Evolutionary conservation across 1,140 invertebrate species (phyloP).

Genomic region (Aphis craccivora): DNA sequence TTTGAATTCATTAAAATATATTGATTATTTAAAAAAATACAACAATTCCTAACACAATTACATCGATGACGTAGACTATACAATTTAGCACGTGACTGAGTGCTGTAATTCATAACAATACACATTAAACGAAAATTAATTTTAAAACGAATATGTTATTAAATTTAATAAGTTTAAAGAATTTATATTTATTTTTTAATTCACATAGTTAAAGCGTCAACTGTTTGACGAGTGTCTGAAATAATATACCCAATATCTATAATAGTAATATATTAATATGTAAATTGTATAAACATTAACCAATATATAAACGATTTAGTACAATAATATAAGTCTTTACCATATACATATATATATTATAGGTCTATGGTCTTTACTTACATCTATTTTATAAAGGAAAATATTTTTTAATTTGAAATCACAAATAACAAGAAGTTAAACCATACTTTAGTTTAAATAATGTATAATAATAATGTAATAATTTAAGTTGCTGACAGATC

Average conservation of each 20-base stretch:
- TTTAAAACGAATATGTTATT: neutral
- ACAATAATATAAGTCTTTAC: neutral
- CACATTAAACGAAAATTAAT: neutral
- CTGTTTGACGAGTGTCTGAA: neutral
- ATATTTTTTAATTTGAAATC: neutral
- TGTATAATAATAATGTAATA: too few relatives aligned
- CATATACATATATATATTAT: too few relatives aligned
- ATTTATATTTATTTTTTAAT: neutral
- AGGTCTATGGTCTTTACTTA: neutral
- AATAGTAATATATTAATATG: neutral
- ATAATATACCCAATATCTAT: neutral
- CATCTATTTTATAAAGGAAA: neutral
- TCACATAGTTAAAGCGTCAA: neutral
- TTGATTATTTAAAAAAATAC: neutral
- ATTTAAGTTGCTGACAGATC: too few relatives aligned
- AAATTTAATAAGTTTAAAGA: neutral
- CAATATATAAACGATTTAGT: neutral
- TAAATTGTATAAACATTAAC: neutral
- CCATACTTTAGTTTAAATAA: too few relatives aligned
- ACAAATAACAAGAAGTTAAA: neutral
- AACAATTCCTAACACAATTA: neutral
- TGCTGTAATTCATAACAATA: neutral
- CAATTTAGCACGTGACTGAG: neutral
- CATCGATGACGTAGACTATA: neutral
- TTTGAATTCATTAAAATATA: neutral